Conservation (phyloP, 2,113 vertebrate genomes). For the Apodemus speciosus region DNA sequence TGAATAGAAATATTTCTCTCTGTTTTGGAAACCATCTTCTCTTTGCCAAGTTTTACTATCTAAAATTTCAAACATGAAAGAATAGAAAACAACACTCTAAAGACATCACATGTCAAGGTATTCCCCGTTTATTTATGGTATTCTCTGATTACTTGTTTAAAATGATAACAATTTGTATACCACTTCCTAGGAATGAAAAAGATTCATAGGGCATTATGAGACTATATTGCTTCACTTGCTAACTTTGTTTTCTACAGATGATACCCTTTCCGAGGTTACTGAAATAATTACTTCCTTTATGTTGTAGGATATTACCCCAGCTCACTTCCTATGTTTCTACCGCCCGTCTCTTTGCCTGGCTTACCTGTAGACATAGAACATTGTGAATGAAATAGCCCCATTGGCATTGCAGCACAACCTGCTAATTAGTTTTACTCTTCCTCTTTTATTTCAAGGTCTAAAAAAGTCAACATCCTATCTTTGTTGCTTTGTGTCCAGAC, state of each 20-base stretch:
- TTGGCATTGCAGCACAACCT: neutral
- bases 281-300: slow-evolving; percentile 17
- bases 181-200: neutral
- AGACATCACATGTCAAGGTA: neutral
- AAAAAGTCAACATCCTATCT: neutral
- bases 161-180: neutral
- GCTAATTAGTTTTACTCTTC: neutral
- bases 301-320: neutral
- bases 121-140: neutral
- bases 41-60: neutral
- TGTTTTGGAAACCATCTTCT: neutral
- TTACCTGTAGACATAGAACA: neutral
- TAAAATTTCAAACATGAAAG: slow-evolving; percentile 12
- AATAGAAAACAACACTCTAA: neutral
- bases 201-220: neutral
- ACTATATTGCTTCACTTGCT: neutral
- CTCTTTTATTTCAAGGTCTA: neutral
- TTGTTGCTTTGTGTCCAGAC: neutral
- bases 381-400: neutral
- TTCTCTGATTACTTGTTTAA: neutral
- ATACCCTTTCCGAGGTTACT: neutral
- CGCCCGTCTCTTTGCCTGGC: neutral
- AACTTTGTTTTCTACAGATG: neutral
- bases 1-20: neutral
- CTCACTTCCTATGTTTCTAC: slow-evolving; percentile 29